Conservation (phyloP, 2,113 vertebrate species). For the Pollachius pollachius region DNA sequence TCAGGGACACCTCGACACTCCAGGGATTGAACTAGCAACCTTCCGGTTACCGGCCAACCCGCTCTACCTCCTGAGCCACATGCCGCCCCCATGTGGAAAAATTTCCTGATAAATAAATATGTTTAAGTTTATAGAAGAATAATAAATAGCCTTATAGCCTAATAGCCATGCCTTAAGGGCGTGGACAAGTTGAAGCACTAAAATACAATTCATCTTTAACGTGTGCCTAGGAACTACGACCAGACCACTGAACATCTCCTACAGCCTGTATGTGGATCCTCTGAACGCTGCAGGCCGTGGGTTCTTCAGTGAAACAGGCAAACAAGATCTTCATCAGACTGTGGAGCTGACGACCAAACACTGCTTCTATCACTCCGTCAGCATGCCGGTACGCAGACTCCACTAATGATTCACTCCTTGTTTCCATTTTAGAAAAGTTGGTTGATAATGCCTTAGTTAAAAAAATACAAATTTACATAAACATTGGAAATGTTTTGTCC, state of each 20-base stretch:
- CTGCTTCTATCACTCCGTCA: slow-evolving; percentile 51
- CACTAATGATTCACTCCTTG: neutral
- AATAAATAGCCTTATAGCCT: neutral
- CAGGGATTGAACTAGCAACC: too few relatives aligned
- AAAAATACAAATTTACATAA: too few relatives aligned
- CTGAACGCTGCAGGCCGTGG: slow-evolving; percentile 58
- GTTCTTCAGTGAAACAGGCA: slow-evolving; percentile 39
- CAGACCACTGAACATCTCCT: slow-evolving; percentile 66
- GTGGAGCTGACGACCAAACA: neutral
- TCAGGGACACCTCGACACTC: too few relatives aligned
- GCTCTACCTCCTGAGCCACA: too few relatives aligned
- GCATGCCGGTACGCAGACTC: slow-evolving; percentile 54
- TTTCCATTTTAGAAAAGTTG: too few relatives aligned
- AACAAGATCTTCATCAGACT: slow-evolving; percentile 7
- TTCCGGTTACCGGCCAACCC: too few relatives aligned
- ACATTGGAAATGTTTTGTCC: too few relatives aligned
- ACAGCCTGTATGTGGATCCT: slow-evolving; percentile 69
- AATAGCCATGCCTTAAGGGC: too few relatives aligned
- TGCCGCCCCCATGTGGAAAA: too few relatives aligned
- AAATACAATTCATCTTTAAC: neutral
- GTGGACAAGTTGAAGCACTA: too few relatives aligned
- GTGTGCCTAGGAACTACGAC: slow-evolving; percentile 9
- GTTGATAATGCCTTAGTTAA: too few relatives aligned
- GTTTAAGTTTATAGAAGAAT: neutral
- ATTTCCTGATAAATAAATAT: too few relatives aligned